Conservation (phyloP, 2,113 vertebrate species). For the Sclerurus mexicanus region DNA sequence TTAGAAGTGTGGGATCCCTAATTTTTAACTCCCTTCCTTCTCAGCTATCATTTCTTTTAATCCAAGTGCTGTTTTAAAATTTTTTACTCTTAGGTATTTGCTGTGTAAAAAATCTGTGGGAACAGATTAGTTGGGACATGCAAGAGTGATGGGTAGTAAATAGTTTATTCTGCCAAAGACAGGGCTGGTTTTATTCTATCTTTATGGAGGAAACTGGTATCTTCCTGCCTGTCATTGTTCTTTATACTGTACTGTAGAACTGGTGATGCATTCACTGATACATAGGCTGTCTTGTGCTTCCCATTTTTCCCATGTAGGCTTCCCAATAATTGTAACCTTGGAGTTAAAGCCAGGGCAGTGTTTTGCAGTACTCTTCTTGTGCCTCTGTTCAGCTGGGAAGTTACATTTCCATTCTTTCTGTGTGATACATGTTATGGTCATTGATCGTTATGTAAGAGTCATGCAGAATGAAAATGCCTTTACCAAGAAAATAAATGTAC, state of each 20-base stretch:
- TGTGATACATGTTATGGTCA: not conserved
- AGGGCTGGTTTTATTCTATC: not conserved
- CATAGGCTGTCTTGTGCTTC: not conserved
- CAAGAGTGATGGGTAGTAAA: not conserved
- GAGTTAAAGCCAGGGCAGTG: not conserved
- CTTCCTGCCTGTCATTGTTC: not conserved
- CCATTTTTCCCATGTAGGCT: not conserved
- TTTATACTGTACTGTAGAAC: not conserved
- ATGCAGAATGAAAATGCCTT: not conserved
- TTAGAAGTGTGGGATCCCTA: not conserved
- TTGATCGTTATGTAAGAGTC: not conserved
- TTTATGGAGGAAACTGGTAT: not conserved
- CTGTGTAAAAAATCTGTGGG: not conserved
- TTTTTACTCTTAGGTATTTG: not conserved
- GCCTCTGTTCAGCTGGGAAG: not conserved
- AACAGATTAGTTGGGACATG: not conserved
- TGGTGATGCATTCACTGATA: not conserved
- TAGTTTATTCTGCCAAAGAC: not conserved
- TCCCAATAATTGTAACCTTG: not conserved
- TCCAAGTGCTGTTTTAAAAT: not conserved
- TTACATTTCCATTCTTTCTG: not conserved
- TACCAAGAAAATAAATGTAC: slow-evolving; percentile 13
- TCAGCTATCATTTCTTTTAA: not conserved
- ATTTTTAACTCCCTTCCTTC: not conserved
- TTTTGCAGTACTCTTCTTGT: not conserved